These are phyloP conservation scores for Delphinapterus leucas DNA, from an alignment of 2,113 vertebrate genomes.

Conservation along the genomic window DNA sequence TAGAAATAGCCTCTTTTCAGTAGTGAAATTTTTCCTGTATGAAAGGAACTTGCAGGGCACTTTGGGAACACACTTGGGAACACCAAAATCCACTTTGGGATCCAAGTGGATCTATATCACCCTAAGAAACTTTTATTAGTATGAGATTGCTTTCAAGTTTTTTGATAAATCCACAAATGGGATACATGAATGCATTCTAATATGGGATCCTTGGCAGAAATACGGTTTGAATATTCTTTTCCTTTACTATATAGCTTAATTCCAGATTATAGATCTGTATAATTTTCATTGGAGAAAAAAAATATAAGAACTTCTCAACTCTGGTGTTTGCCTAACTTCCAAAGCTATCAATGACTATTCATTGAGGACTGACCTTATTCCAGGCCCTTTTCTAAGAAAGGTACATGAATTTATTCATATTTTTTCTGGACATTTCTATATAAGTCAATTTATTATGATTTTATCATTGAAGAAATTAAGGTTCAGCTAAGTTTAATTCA, in stretches of 20 bases:
- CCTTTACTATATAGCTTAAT: background rate
- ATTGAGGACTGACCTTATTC: background rate
- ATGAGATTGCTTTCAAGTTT: background rate
- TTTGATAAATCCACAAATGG: background rate
- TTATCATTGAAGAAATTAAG: background rate
- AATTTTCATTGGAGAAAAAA: background rate
- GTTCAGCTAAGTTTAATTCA: background rate
- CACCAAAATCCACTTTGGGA: no score
- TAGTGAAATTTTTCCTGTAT: background rate
- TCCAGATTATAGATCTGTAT: background rate
- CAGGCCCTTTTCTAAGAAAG: background rate
- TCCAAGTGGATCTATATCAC: background rate
- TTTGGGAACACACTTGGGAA: background rate
- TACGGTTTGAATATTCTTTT: background rate
- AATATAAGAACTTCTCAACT: background rate
- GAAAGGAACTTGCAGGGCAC: background rate
- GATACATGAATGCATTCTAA: background rate
- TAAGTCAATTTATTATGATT: background rate
- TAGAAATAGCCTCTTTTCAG: conserved; percentile 16
- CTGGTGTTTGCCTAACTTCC: background rate
- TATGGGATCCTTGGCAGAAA: background rate
- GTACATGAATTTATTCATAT: background rate
- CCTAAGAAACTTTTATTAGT: background rate
- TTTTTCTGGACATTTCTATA: background rate
- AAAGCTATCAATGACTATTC: background rate